Evolutionary conservation across 2,113 vertebrate species (phyloP).

Genomic region (Turnix velox): DNA sequence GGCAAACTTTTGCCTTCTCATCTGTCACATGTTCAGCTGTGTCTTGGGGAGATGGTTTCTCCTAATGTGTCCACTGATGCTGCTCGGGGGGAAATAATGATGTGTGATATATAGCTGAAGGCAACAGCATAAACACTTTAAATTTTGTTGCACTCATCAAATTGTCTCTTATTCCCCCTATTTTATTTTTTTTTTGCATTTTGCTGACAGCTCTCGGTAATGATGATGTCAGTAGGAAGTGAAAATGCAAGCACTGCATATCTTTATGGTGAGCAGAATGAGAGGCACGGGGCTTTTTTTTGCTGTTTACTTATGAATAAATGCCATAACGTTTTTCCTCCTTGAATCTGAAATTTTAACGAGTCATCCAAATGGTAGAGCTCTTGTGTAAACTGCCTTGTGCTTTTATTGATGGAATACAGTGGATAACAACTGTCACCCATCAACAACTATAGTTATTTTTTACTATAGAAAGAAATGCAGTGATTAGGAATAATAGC

Average conservation of each 20-base stretch:
- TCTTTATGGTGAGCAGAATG: neutral
- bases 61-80: neutral
- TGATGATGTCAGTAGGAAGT: neutral
- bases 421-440: neutral
- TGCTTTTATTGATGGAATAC: neutral
- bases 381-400: neutral
- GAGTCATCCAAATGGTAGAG: neutral
- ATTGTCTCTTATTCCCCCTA: neutral
- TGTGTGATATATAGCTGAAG: neutral
- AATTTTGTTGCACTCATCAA: neutral
- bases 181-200: neutral
- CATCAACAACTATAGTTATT: neutral
- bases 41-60: neutral
- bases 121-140: neutral
- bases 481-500: neutral
- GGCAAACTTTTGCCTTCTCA: neutral
- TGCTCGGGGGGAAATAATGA: neutral
- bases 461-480: neutral
- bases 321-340: neutral
- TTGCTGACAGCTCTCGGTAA: slow-evolving; percentile 16
- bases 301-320: neutral
- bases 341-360: neutral
- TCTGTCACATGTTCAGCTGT: neutral
- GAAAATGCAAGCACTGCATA: slow-evolving; percentile 10
- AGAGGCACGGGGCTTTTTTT: neutral